Evolutionary conservation across 23 tunicate genomes (phyloP), one percentile per base, ranked within the genome.

Genomic region (Ascidia mentula): DNA sequence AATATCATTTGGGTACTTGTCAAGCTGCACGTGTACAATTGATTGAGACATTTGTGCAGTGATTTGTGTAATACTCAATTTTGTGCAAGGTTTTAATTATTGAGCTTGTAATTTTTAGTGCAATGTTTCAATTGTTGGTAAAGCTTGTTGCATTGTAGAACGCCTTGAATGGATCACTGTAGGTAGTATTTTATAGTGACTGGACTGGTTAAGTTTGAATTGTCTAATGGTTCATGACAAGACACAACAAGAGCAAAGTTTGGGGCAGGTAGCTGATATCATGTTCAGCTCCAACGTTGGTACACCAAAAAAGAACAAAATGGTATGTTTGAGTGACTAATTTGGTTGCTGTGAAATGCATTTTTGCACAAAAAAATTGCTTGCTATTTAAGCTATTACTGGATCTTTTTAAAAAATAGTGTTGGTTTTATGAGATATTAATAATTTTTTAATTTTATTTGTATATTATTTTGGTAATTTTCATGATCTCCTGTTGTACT

Each of bases 281-380:
- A 90, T 90, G 96, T 90, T 90, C 69, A 53, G 65, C 65, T 70
- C 81, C 86, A 81, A 81, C 80, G 37, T 76, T 69, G 96, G 96
- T 40, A 80, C 96, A 59, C 80, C 89, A 75, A 90, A 86, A 84
- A 86, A 90, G 37, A 79, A 31, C 24, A 90, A 90, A 38, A 69
- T 90, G 96, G 89, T 85, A 76, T 72, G 80, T 34, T 72, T 74
- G 40, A 35, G 22, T 72, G 6, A 30, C 33, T 31, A 32, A 69
- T 12, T 12, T 69, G 72, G 15, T 12, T 69, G 53, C 22, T 53
- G 65, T 53, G 24, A 26, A 53, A 9, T 42, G 53, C 53, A 42
- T 42, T 12, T 9, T 42, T 42, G 53, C 53, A 42, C 15, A 42
- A 42, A 42, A 42, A 9, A 9, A 9, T 42, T 9, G 12, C 12